Evolutionary conservation across 2,113 vertebrate species (phyloP), one percentile per base, ranked within the genome.

Genomic region (Myiozetetes cayanensis): DNA sequence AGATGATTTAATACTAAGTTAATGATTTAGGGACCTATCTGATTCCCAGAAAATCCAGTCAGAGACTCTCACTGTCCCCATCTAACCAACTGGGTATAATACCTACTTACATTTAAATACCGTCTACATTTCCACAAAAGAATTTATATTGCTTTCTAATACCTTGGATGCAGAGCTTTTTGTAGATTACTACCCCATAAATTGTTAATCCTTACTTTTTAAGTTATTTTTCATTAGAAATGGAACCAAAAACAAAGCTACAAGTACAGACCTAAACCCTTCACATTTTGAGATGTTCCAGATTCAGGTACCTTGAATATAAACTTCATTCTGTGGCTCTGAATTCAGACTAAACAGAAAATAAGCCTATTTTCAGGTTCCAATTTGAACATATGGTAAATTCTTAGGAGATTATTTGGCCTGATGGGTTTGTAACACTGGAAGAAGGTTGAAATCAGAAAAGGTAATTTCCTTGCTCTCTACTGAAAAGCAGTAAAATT

Each of bases 91-190:
- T 71, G 55, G 61, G 52, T 78, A 77, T 90, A 90, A 92, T 83
- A 88, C 90, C 61, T 93, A 72, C 83, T 93, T 88, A 74, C 14
- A 81, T 93, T 96, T 89, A 86, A 95, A 93, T 92, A 67, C 43
- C 47, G 0, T 96, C 94, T 96, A 80, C 85, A 84, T 96, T 94
- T 96, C 63, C 73, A 96, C 82, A 94, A 72, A 96, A 96, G 77
- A 95, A 96, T 96, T 95, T 96, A 81, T 95, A 94, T 94, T 94
- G 68, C 90, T 94, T 95, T 95, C 83, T 94, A 94, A 95, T 96
- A 58, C 56, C 56, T 72, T 68, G 56, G 76, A 92, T 96, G 76
- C 68, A 86, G 88, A 87, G 72, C 39, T 88, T 90, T 96, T 94
- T 78, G 87, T 88, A 87, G 93, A 56, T 94, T 94, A 84, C 46